Evolutionary conservation across 2,797 vertebrate species (phyloP), one percentile per base, ranked within the genome.

Genomic region (Florisuga fusca): DNA sequence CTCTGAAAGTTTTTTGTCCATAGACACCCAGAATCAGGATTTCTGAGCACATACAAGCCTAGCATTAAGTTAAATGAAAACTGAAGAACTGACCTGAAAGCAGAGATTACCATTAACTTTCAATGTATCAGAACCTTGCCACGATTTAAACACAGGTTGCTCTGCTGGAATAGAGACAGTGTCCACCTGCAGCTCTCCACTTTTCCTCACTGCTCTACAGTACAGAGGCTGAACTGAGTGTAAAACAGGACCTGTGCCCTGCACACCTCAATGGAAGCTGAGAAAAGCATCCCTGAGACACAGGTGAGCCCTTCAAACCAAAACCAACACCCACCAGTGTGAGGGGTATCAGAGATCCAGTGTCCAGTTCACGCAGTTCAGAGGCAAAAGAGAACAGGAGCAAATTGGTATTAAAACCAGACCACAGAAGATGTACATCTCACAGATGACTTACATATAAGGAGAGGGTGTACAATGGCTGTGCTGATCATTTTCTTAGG

Each of bases 41-140:
- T 96, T 93, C 89, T 62, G 80, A 77, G 74, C 89, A 94, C 74
- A 71, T 21, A 64, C 50, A 26, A 82, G 54, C 57, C 64, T 51
- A 34, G 46, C 55, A 84, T 88, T 93, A 88, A 95, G 83, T 36
- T 77, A 90, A 91, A 94, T 80, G 90, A 91, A 94, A 96, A 89
- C 11, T 76, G 93, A 96, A 86, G 84, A 78, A 91, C 73, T 91
- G 93, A 86, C 85, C 93, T 69, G 74, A 94, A 88, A 96, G 83
- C 29, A 67, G 77, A 93, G 80, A 91, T 93, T 89, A 88, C 80
- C 77, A 93, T 97, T 93, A 94, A 84, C 87, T 82, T 93, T 67
- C 94, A 88, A 88, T 95, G 90, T 90, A 63, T 91, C 26, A 10
- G 74, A 75, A 58, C 75, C 43, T 91, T 76, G 53, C 55, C 77